These are phyloP conservation scores for Pantherophis alleghaniensis DNA, from an alignment of 2,797 vertebrate species.

Conservation along the genomic window DNA sequence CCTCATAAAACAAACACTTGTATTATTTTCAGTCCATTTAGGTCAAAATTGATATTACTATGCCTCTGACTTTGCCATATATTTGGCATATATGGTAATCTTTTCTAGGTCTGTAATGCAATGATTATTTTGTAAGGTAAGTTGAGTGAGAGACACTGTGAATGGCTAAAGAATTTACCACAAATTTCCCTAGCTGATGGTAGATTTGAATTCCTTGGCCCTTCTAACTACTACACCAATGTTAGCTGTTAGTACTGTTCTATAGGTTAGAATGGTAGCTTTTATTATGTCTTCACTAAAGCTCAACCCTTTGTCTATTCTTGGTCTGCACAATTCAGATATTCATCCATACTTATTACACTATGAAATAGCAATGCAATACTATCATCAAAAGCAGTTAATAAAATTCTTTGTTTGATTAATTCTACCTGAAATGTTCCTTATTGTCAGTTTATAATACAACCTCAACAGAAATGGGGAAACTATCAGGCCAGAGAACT, in stretches of 20 bases:
- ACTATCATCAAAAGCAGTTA: background rate
- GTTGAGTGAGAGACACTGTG: background rate
- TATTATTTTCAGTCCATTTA: background rate
- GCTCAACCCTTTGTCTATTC: background rate
- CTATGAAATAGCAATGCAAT: background rate
- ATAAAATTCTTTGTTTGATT: background rate
- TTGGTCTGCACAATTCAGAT: background rate
- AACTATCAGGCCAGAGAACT: background rate
- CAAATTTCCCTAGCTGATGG: background rate
- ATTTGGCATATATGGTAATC: background rate
- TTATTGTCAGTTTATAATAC: background rate
- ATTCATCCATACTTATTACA: background rate
- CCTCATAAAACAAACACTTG: background rate
- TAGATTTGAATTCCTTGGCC: background rate
- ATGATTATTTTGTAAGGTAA: background rate
- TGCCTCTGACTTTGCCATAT: background rate
- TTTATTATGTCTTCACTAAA: background rate
- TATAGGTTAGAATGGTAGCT: background rate
- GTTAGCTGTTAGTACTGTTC: background rate
- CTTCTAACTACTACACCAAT: background rate
- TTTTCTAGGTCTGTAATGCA: background rate
- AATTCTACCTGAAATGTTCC: background rate
- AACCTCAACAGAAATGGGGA: background rate
- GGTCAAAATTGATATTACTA: background rate
- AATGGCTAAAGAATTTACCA: background rate